Percentiles rank a stretch among this genome's conserved stretches.
phyloP scores from a whole-genome alignment of 1,140 invertebrate genomes.

The Lutraria rhynchaena region DNA sequence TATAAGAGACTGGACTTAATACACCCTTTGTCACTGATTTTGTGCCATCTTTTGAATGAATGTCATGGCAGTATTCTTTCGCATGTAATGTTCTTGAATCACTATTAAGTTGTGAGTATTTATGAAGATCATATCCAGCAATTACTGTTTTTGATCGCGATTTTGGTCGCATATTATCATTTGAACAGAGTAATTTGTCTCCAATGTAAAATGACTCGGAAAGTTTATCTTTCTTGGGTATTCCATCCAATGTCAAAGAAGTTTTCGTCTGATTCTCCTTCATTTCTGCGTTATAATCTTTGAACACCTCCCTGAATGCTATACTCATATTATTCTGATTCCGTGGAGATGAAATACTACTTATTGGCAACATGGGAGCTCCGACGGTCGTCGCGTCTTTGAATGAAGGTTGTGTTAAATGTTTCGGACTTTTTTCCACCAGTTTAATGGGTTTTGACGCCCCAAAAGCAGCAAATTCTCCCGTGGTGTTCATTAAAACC shows the following conservation, averaged over 20 bases:
- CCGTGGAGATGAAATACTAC: too few species aligned
- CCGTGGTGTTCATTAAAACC: not conserved
- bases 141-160: constrained; percentile 39
- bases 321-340: constrained; percentile 36
- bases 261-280: constrained; percentile 9
- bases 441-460: not conserved
- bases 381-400: too few species aligned
- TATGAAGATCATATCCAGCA: constrained; percentile 5
- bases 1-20: constrained; percentile 1
- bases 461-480: constrained; percentile 4
- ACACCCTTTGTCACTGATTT: not conserved
- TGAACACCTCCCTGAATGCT: constrained; percentile 51
- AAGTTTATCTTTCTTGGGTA: constrained; percentile 9
- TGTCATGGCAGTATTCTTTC: too few species aligned
- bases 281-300: constrained; percentile 3
- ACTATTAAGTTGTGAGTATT: not conserved
- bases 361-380: too few species aligned
- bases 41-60: not conserved
- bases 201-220: constrained; percentile 33
- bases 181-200: constrained; percentile 37
- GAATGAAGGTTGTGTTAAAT: too few species aligned
- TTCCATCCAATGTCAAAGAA: not conserved
- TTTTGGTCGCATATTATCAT: constrained; percentile 39
- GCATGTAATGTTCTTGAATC: not conserved
- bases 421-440: not conserved